These are phyloP conservation scores for Empis livida DNA, from an alignment of 2,888 invertebrate genomes.

Conservation along the genomic window DNA sequence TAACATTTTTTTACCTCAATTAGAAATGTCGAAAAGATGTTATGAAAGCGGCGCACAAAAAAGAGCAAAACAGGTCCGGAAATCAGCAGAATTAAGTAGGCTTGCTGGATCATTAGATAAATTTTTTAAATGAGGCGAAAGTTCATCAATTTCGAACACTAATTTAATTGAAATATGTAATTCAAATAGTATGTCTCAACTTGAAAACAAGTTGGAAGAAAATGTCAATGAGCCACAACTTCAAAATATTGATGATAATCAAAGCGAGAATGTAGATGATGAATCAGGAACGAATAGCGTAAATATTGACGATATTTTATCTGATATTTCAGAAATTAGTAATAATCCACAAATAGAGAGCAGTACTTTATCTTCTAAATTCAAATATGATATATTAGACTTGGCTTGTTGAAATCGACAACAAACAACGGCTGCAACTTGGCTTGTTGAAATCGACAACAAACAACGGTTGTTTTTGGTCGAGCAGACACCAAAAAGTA, in stretches of 20 bases:
- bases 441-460: slow-evolving; percentile 2
- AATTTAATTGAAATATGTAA: background rate
- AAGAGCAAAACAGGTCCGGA: background rate
- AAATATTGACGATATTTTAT: slow-evolving; percentile 2
- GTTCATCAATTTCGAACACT: background rate
- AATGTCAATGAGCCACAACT: background rate
- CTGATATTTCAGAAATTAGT: slow-evolving; percentile 4
- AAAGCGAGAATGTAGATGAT: background rate
- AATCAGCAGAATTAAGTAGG: background rate
- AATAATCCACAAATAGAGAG: slow-evolving; percentile 2
- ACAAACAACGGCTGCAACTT: slow-evolving; percentile 3
- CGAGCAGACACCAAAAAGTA: slow-evolving; percentile 1
- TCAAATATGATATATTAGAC: slow-evolving; percentile 1
- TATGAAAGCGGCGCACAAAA: background rate
- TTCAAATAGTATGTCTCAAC: background rate
- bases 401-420: slow-evolving; percentile 2
- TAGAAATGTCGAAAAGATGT: background rate
- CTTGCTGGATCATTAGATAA: background rate
- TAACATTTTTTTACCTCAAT: background rate
- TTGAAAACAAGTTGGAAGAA: background rate
- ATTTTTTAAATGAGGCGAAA: background rate
- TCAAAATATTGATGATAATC: background rate
- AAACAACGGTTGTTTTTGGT: slow-evolving; percentile 2
- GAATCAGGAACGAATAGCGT: background rate
- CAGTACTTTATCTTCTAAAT: slow-evolving; percentile 2